Percentiles rank a stretch among this genome's conserved stretches.
phyloP scores from a whole-genome alignment of 2,797 vertebrate species.

The Pipistrellus nathusii region DNA sequence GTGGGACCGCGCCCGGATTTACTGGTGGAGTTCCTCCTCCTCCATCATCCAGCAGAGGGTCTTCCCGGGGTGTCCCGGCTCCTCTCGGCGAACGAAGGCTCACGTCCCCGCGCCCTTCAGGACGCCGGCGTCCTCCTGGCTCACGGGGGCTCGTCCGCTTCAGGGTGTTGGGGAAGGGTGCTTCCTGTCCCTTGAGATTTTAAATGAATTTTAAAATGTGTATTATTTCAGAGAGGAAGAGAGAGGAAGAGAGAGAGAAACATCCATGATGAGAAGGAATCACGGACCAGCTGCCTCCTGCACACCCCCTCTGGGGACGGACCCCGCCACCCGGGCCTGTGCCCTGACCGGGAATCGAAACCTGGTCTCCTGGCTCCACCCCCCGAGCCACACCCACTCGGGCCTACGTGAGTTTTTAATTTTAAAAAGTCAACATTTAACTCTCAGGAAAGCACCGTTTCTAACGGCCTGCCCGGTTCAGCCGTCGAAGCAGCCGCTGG shows the following conservation, averaged over 20 bases:
- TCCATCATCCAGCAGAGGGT: not conserved
- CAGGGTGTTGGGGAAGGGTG: not conserved
- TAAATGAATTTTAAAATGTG: constrained; percentile 37
- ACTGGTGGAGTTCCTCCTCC: not conserved
- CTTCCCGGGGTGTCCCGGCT: fast-evolving
- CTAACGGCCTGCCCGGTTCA: constrained; percentile 36
- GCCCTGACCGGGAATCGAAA: too few species aligned
- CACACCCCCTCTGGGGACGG: too few species aligned
- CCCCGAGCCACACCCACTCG: too few species aligned
- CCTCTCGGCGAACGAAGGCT: not conserved
- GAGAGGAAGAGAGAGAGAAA: too few species aligned
- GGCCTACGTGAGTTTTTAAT: constrained; percentile 45
- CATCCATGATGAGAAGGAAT: too few species aligned
- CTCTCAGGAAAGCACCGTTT: constrained; percentile 54
- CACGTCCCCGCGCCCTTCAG: fast-evolving
- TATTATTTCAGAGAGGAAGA: too few species aligned
- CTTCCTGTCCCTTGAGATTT: constrained; percentile 21
- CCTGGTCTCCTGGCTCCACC: too few species aligned
- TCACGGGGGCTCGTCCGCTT: not conserved
- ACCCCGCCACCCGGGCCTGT: too few species aligned
- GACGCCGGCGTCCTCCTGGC: not conserved
- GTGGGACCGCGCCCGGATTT: not conserved
- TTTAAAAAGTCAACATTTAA: constrained; percentile 57
- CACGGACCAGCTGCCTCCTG: too few species aligned
- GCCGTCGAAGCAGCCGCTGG: not conserved